A percentile compares a stretch with the other conserved stretches of the same genome.
Evolutionary conservation across 2,888 invertebrate genomes (phyloP).

Genomic region (Anagyrus pseudococci): DNA sequence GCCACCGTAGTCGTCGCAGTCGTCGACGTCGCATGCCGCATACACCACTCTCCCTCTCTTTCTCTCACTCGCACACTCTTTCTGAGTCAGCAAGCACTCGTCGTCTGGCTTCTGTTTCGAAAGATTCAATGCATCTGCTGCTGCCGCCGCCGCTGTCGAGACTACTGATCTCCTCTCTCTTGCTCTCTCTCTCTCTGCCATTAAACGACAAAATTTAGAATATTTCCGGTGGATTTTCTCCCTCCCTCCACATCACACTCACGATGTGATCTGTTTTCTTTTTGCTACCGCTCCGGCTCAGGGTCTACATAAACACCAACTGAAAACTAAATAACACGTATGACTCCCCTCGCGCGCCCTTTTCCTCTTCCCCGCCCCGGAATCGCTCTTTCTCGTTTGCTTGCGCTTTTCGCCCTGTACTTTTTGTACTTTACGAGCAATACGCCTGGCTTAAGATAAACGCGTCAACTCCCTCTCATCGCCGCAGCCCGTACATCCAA

Average conservation of each 20-base stretch:
- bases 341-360: conserved; percentile 7
- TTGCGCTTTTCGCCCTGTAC: no score
- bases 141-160: conserved; percentile 41
- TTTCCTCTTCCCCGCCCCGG: background rate
- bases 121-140: conserved; percentile 49
- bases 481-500: no score
- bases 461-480: no score
- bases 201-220: conserved; percentile 48
- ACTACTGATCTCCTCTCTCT: no score
- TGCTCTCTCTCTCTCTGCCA: no score
- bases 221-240: conserved; percentile 46
- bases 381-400: no score
- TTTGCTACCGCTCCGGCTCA: background rate
- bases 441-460: no score
- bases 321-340: conserved; percentile 31
- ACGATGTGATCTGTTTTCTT: background rate
- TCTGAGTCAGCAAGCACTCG: conserved; percentile 19
- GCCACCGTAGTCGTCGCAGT: no score
- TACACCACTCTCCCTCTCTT: no score
- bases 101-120: conserved; percentile 52
- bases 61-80: no score
- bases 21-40: no score
- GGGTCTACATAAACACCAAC: conserved; percentile 29
- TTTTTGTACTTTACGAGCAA: no score
- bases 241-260: background rate